These are phyloP conservation scores for Bactericera cockerelli DNA, from an alignment of 1,140 invertebrate species.

Conservation along the genomic window DNA sequence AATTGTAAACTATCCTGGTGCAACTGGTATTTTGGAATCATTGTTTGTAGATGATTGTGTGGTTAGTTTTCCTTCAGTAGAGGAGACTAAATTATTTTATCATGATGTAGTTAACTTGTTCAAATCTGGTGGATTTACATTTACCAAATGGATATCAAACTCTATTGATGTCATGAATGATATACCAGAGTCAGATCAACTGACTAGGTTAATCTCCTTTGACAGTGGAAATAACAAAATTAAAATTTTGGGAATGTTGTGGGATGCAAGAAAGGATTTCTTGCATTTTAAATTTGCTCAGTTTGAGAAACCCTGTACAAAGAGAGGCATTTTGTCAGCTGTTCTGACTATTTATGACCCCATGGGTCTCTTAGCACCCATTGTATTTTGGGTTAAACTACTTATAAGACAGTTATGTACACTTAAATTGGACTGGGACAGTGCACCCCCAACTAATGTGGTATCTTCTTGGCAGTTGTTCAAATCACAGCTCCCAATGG, in stretches of 20 bases:
- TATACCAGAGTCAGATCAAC: background rate
- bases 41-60: constrained; percentile 22
- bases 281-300: constrained; percentile 1
- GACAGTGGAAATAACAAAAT: constrained; percentile 1
- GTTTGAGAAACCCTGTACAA: constrained; percentile 4
- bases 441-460: background rate
- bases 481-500: background rate
- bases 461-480: background rate
- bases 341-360: too few species aligned
- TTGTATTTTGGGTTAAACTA: background rate
- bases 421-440: background rate
- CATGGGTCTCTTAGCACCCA: background rate
- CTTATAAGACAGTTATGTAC: background rate
- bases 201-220: background rate
- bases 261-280: background rate
- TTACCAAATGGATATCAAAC: constrained; percentile 24
- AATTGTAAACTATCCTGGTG: constrained; percentile 18
- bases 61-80: constrained; percentile 14
- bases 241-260: constrained; percentile 15
- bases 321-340: background rate
- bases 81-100: constrained; percentile 18
- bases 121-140: constrained; percentile 17
- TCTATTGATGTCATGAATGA: background rate
- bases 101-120: constrained; percentile 19
- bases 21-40: constrained; percentile 14